Base-by-base conservation (phyloP, 2,113 vertebrate genomes). In the Leptobrachium leishanense region DNA sequence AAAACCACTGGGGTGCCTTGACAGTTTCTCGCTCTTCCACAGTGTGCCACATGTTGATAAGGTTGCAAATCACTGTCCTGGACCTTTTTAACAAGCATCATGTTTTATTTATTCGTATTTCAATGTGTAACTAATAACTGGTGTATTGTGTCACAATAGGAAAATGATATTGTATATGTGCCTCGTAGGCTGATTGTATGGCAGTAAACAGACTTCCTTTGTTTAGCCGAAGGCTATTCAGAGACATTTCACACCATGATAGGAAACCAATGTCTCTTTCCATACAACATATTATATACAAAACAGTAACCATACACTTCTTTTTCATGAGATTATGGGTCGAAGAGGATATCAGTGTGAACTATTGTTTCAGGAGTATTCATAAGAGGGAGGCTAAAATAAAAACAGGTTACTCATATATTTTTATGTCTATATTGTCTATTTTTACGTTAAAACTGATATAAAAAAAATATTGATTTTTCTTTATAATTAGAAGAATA, bases 161-260 rank as follows among this genome's bases (percentile, higher is more conserved):
- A 59, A 1, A 59, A 59, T 59, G 55, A 59, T 59, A 59, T 59
- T 59, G 55, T 59, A 12, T 59, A 12, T 54, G 13, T 3, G 55
- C 3, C 13, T 15, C 3, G 6, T 10, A 59, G 55, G 13, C 55
- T 59, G 55, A 11, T 59, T 59, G 13, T 13, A 59, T 59, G 55
- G 55, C 40, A 7, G 6, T 13, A 11, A 62, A 73, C 55, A 73
- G 55, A 73, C 55, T 62, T 59, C 54, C 72, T 43, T 55, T 72
- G 70, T 72, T 55, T 72, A 55, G 70, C 5, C 50, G 9, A 1
- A 20, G 10, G 31, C 31, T 20, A 59, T 73, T 15, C 13, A 62
- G 8, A 73, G 55, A 42, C 44, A 40, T 63, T 74, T 74, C 6
- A 63, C 57, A 46, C 55, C 42, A 63, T 63, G 8, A 54, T 43